Conservation (phyloP, 2,888 invertebrate species). For the Dynastes grantii region DNA sequence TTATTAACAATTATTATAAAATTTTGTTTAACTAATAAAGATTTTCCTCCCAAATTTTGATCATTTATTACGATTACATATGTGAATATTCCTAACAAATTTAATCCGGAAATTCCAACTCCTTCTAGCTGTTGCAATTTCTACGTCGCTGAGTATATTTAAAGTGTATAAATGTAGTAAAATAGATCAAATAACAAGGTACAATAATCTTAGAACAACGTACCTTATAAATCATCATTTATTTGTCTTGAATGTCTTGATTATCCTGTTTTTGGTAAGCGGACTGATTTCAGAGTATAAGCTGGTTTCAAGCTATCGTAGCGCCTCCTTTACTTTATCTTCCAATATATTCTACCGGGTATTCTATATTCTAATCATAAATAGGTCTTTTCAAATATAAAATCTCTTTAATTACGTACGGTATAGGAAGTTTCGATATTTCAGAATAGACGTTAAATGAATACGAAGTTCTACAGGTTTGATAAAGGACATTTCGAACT, state of each 20-base stretch:
- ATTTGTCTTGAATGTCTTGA: not conserved
- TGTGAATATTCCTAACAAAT: no score
- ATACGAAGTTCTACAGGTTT: constrained; percentile 52
- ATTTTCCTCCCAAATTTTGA: no score
- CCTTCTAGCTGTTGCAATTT: no score
- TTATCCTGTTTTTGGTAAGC: constrained; percentile 3
- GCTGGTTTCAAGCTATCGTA: not conserved
- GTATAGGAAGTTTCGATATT: constrained; percentile 56
- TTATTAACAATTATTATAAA: no score
- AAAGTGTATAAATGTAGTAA: no score
- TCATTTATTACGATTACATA: no score
- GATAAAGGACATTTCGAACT: constrained; percentile 57
- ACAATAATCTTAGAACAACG: not conserved
- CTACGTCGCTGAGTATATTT: no score
- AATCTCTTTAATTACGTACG: constrained; percentile 58
- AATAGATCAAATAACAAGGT: no score
- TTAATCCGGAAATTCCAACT: no score
- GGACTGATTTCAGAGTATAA: not conserved
- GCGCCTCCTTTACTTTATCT: not conserved
- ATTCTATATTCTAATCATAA: constrained; percentile 50
- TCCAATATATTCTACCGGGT: not conserved
- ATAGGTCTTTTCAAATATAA: constrained; percentile 59
- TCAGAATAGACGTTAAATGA: constrained; percentile 57
- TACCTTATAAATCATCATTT: not conserved
- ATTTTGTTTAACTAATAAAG: no score